Base-by-base conservation (phyloP, 2,113 vertebrate species). In the Megaptera novaeangliae region DNA sequence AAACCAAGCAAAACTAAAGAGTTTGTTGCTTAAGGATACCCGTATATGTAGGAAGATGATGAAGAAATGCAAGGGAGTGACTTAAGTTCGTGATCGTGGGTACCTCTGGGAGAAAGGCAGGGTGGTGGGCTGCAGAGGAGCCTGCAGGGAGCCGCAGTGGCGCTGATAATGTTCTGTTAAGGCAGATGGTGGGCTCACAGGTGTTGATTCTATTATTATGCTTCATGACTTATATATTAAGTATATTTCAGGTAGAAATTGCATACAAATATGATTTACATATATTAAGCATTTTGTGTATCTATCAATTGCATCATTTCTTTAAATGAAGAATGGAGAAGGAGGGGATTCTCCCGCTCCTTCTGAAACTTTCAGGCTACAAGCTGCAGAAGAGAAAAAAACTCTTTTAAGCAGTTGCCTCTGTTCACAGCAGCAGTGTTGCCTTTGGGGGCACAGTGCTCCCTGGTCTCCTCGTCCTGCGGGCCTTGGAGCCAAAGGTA, bases 251-350 rank as follows among this genome's bases (percentile, higher is more conserved):
- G 78, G 27, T 83, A 69, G 80, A 95, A 85, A 63, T 92, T 68
- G 39, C 9, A 89, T 93, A 49, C n/a, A 96, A 31, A 84, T 74
- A 49, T 52, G 23, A 88, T 78, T 95, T 91, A 29, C 9, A 71
- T 52, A 31, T 69, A 69, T 93, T 74, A 91, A 91, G 20, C 17
- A 85, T 84, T 94, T 92, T 94, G 25, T 82, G 14, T 78, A 78
- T 21, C n/a, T 80, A 61, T 71, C 69, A 57, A 44, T 75, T 46
- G 29, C 29, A 25, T 88, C 2, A 36, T 80, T 75, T 80, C 74
- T 95, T 89, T 59, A 82, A 96, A 89, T 61, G 87, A 96, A 88
- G 71, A 91, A 84, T 75, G 25, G 68, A 82, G 49, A 90, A 52
- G n/a, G 69, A 77, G 74, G 31, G 46, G 46, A 77, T 77, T 55